These are phyloP conservation scores for Volucella inanis DNA, from an alignment of 2,888 invertebrate genomes.

Conservation along the genomic window DNA sequence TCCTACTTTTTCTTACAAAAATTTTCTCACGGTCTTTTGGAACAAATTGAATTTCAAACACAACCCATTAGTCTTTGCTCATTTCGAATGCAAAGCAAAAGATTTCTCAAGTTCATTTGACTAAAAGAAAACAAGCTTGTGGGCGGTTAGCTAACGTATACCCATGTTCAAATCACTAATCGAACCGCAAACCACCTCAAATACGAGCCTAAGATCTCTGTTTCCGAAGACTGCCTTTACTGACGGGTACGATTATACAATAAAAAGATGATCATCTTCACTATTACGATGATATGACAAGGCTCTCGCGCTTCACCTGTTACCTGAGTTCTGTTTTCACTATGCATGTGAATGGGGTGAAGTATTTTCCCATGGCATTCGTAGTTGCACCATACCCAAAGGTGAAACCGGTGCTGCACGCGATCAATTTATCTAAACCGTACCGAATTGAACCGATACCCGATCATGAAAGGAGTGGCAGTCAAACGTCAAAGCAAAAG, in stretches of 20 bases:
- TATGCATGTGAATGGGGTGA: slow-evolving; percentile 63
- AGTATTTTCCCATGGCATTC: slow-evolving; percentile 64
- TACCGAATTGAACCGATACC: background rate
- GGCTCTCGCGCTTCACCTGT: slow-evolving; percentile 28
- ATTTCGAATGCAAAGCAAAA: slow-evolving; percentile 43
- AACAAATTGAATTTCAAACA: slow-evolving; percentile 12
- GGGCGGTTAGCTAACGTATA: slow-evolving; percentile 54
- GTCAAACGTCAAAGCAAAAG: background rate
- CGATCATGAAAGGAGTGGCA: slow-evolving; percentile 39
- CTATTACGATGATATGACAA: slow-evolving; percentile 27
- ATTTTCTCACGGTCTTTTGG: slow-evolving; percentile 37
- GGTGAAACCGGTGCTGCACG: slow-evolving; percentile 64
- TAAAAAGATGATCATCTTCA: slow-evolving; percentile 56
- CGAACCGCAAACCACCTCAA: slow-evolving; percentile 18
- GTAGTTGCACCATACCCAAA: slow-evolving; percentile 40
- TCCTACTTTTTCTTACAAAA: background rate
- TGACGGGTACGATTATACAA: slow-evolving; percentile 26
- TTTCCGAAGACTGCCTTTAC: slow-evolving; percentile 13
- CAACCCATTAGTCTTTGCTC: background rate
- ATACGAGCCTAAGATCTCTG: slow-evolving; percentile 11
- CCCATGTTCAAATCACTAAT: slow-evolving; percentile 46
- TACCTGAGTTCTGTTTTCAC: background rate
- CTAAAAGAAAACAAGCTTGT: slow-evolving; percentile 34
- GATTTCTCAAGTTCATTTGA: slow-evolving; percentile 39
- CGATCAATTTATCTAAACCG: slow-evolving; percentile 27